Evolutionary conservation across 2,888 invertebrate species (phyloP).

Genomic region (Reticulitermes lucifugus): DNA sequence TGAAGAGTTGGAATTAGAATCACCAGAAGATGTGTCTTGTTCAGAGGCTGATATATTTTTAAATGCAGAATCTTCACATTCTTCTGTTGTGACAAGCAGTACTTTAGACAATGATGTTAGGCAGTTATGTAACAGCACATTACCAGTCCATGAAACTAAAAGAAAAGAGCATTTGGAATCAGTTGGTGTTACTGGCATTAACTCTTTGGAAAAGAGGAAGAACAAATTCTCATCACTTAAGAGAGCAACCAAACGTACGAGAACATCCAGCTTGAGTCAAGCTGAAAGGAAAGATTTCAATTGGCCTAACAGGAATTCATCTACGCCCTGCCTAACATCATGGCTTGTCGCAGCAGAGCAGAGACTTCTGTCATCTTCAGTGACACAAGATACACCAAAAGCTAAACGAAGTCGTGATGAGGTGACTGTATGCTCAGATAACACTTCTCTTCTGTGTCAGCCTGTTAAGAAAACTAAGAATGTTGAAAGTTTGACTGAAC

Average conservation of each 20-base stretch:
- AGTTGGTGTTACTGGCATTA: background rate
- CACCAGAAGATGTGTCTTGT: background rate
- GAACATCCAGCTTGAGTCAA: background rate
- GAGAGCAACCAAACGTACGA: conserved; percentile 1
- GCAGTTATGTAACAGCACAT: background rate
- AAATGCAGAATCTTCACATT: background rate
- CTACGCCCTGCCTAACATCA: conserved; percentile 5
- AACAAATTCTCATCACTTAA: background rate
- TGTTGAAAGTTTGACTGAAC: background rate
- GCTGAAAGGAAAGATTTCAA: background rate
- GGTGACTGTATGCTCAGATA: background rate
- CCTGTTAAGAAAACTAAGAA: conserved; percentile 22
- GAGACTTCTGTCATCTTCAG: background rate
- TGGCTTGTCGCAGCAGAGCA: conserved; percentile 24
- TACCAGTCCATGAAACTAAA: background rate
- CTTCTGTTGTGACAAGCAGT: background rate
- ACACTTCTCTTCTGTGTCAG: background rate
- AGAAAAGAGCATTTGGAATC: background rate
- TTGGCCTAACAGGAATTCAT: conserved; percentile 41
- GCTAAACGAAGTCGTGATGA: conserved; percentile 25
- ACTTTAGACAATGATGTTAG: background rate
- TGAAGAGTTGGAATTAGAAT: background rate
- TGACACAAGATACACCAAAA: background rate
- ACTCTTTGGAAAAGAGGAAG: background rate
- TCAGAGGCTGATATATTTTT: background rate